Conservation (phyloP, 2,888 invertebrate genomes). For the Hirtodrosophila alboralis region DNA sequence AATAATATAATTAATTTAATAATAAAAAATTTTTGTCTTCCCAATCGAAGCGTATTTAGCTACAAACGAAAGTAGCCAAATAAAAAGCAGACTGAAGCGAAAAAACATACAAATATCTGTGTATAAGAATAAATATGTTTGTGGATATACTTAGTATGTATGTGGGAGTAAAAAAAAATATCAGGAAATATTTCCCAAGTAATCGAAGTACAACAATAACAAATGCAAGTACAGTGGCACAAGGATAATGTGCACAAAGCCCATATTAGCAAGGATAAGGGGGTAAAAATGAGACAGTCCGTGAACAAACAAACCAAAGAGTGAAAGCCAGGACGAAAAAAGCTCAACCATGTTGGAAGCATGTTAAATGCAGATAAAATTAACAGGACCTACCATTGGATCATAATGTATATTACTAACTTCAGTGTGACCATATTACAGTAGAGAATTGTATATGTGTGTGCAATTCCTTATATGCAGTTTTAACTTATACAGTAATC, state of each 20-base stretch:
- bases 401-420: too few species aligned
- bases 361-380: slow-evolving; percentile 41
- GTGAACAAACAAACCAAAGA: slow-evolving; percentile 43
- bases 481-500: too few species aligned
- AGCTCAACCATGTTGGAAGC: slow-evolving; percentile 15
- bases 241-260: slow-evolving; percentile 61
- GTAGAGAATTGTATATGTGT: too few species aligned
- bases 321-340: slow-evolving; percentile 22
- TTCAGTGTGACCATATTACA: too few species aligned
- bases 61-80: slow-evolving; percentile 60
- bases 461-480: too few species aligned
- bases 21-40: too few species aligned
- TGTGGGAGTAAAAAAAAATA: slow-evolving; percentile 35
- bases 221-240: slow-evolving; percentile 49
- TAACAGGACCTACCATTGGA: slow-evolving; percentile 10
- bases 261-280: slow-evolving; percentile 13
- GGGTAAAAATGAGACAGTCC: slow-evolving; percentile 13
- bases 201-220: slow-evolving; percentile 42
- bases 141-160: slow-evolving; percentile 1
- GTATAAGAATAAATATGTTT: slow-evolving; percentile 5
- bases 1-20: too few species aligned
- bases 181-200: slow-evolving; percentile 66
- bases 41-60: slow-evolving; percentile 48
- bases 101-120: slow-evolving; percentile 22
- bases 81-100: slow-evolving; percentile 52